Percentiles rank a stretch among this genome's conserved stretches.
phyloP scores from a whole-genome alignment of 2,113 vertebrate species.

The Bombycilla garrulus region DNA sequence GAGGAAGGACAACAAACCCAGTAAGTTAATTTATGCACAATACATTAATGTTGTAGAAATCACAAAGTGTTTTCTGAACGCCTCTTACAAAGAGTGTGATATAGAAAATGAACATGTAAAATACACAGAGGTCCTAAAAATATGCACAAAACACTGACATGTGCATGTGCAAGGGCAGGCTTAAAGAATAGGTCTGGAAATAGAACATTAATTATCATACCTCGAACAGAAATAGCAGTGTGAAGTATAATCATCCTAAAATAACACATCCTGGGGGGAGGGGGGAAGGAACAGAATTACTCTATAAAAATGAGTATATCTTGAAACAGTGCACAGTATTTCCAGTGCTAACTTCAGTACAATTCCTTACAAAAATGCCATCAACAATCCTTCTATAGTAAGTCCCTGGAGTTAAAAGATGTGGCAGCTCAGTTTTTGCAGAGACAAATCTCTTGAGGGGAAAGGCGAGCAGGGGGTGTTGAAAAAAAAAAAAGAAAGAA shows the following conservation, averaged over 20 bases:
- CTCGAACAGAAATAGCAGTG: not conserved
- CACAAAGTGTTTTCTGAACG: not conserved
- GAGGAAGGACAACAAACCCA: not conserved
- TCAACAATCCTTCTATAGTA: not conserved
- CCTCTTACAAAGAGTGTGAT: not conserved
- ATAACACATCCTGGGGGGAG: not conserved
- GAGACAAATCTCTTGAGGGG: not conserved
- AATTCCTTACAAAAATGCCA: not conserved
- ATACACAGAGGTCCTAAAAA: not conserved
- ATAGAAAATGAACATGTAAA: not conserved
- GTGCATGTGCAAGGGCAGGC: not conserved
- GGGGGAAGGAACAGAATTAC: not conserved
- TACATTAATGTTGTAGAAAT: not conserved
- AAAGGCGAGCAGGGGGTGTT: fast-evolving
- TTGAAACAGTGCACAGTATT: not conserved
- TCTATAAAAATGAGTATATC: not conserved
- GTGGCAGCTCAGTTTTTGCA: not conserved
- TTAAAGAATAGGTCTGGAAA: not conserved
- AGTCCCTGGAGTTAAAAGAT: not conserved
- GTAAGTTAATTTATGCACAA: not conserved
- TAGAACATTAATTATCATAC: not conserved
- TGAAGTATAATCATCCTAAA: conserved; percentile 1
- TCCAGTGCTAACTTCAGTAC: not conserved
- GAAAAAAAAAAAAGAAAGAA: not conserved
- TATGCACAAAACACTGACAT: not conserved